A percentile compares a stretch with the other conserved stretches of the same genome.
These are phyloP conservation scores for Amia ocellicauda DNA, from an alignment of 2,113 vertebrate genomes.

Conservation along the genomic window DNA sequence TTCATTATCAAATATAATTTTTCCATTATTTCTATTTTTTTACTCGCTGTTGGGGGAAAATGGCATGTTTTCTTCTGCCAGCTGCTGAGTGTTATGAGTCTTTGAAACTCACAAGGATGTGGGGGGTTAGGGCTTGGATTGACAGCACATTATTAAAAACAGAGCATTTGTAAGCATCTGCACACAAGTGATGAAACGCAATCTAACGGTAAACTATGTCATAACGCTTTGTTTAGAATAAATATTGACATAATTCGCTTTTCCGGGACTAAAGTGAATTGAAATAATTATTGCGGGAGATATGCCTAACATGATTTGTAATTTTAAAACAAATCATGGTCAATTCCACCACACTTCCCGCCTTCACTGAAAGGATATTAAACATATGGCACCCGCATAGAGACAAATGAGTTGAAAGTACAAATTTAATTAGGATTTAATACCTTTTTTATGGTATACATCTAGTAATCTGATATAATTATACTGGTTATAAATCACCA, in stretches of 20 bases:
- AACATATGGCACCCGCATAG: constrained; percentile 53
- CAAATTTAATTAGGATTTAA: constrained; percentile 58
- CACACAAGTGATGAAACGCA: constrained; percentile 56
- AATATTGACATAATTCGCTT: constrained; percentile 44
- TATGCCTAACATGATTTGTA: constrained; percentile 35
- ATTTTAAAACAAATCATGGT: constrained; percentile 39
- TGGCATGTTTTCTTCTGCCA: constrained; percentile 52
- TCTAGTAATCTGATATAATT: constrained; percentile 49
- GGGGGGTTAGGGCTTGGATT: constrained; percentile 47
- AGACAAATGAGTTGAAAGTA: constrained; percentile 54
- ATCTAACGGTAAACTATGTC: constrained; percentile 51
- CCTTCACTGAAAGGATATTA: constrained; percentile 32
- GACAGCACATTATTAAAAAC: constrained; percentile 67
- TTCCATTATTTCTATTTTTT: constrained; percentile 8
- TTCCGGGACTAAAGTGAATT: constrained; percentile 43
- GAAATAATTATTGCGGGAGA: constrained; percentile 40
- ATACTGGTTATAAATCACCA: constrained; percentile 53
- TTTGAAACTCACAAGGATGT: constrained; percentile 50
- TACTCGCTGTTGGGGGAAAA: constrained; percentile 30
- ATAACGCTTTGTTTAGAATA: constrained; percentile 57
- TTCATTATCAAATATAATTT: constrained; percentile 9
- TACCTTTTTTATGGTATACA: constrained; percentile 58
- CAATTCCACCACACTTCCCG: constrained; percentile 29
- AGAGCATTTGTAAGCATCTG: constrained; percentile 62
- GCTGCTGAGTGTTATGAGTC: constrained; percentile 53